phyloP scores from a whole-genome alignment of 2,797 vertebrate genomes.

The Pangasius djambal region DNA sequence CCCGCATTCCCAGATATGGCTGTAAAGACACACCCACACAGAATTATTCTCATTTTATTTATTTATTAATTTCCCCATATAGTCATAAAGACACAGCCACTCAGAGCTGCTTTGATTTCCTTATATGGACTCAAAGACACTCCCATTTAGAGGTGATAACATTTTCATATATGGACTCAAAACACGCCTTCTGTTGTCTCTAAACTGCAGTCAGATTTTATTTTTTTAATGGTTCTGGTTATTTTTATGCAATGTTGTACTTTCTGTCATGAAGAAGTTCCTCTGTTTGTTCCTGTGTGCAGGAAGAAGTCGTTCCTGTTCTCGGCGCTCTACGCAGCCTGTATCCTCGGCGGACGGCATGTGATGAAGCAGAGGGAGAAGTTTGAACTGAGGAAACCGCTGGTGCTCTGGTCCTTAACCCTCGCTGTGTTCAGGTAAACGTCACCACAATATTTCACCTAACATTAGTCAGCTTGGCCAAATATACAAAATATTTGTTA shows the following conservation, averaged over 20 bases:
- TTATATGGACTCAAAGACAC: neutral
- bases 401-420: conserved; percentile 96
- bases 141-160: neutral
- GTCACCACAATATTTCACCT: neutral
- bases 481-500: neutral
- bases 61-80: neutral
- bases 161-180: neutral
- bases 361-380: conserved; percentile 98
- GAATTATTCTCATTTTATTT: no score
- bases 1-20: no score
- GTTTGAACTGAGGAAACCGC: conserved; percentile 95
- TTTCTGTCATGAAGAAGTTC: neutral
- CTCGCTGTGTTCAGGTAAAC: conserved; percentile 94
- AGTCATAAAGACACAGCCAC: neutral
- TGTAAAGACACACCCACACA: neutral
- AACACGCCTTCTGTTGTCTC: no score
- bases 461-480: neutral
- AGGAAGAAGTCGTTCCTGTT: conserved; percentile 99
- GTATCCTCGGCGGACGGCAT: conserved; percentile 94
- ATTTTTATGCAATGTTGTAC: neutral
- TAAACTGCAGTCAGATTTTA: neutral
- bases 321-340: conserved; percentile 94
- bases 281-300: conserved; percentile 40
- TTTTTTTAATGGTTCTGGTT: neutral
- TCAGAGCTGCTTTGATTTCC: neutral